A percentile compares a stretch with the other conserved stretches of the same genome.
These are phyloP conservation scores for Ridgeia piscesae DNA, from an alignment of 1,140 invertebrate genomes.

Conservation along the genomic window DNA sequence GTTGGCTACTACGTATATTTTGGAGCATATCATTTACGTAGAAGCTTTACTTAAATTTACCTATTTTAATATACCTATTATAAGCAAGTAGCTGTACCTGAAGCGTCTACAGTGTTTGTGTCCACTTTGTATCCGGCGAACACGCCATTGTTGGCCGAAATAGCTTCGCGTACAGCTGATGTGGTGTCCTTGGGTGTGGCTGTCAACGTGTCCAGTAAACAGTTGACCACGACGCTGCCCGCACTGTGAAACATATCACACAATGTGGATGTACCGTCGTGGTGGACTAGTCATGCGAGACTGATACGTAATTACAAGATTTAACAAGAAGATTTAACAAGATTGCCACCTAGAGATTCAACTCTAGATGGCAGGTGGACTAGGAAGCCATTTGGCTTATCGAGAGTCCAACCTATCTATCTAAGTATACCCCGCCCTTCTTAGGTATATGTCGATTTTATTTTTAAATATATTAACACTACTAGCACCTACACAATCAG, in stretches of 20 bases:
- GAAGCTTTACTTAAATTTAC: no score
- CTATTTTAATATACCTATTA: background rate
- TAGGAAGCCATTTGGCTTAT: no score
- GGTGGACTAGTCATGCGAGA: no score
- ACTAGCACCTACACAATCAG: no score
- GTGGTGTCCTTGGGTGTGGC: background rate
- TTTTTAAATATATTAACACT: no score
- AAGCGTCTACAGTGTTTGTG: background rate
- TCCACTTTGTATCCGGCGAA: background rate
- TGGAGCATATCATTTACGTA: background rate
- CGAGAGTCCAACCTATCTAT: no score
- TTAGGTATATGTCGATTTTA: no score
- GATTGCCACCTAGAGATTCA: no score
- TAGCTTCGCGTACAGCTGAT: background rate
- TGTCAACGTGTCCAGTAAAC: background rate
- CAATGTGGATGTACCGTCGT: background rate
- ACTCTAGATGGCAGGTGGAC: no score
- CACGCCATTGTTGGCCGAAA: background rate
- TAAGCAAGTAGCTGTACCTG: background rate
- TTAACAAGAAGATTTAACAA: no score
- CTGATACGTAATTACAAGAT: no score
- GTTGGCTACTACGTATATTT: background rate
- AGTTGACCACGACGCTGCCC: background rate
- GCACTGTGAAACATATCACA: background rate
- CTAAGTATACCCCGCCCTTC: no score